Evolutionary conservation across 2,888 invertebrate genomes (phyloP).

Genomic region (Zele albiditarsus): DNA sequence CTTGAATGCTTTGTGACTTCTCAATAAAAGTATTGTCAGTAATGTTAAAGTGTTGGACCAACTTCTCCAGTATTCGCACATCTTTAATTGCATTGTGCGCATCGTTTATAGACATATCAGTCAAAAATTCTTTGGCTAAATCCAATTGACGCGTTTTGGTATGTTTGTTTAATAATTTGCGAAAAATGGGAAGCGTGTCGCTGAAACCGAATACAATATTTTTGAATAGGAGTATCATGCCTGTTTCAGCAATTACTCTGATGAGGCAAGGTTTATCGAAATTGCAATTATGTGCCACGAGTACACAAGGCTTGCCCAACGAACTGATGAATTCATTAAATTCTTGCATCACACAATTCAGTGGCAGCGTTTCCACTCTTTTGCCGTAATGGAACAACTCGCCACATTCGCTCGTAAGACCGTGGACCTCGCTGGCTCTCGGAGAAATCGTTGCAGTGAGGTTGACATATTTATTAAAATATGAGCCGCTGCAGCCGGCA

Average conservation of each 20-base stretch:
- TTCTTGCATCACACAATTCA: neutral
- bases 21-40: slow-evolving; percentile 32
- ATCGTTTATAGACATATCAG: neutral
- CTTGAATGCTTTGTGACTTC: slow-evolving; percentile 17
- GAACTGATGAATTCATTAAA: slow-evolving; percentile 26
- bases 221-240: slow-evolving; percentile 6
- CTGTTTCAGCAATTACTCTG: slow-evolving; percentile 4
- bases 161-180: neutral
- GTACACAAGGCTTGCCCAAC: slow-evolving; percentile 17
- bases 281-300: slow-evolving; percentile 38
- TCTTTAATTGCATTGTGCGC: neutral
- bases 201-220: slow-evolving; percentile 22
- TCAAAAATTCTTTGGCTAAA: slow-evolving; percentile 5
- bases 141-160: neutral
- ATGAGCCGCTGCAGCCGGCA: slow-evolving; percentile 24
- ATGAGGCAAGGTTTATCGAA: slow-evolving; percentile 34
- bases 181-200: slow-evolving; percentile 32
- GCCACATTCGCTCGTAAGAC: slow-evolving; percentile 33
- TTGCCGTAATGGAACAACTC: slow-evolving; percentile 36
- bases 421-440: slow-evolving; percentile 23
- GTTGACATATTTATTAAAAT: slow-evolving; percentile 40
- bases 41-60: slow-evolving; percentile 14
- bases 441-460: slow-evolving; percentile 37
- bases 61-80: slow-evolving; percentile 1
- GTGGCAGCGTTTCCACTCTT: slow-evolving; percentile 32